These are phyloP conservation scores for Bombyx mandarina DNA, from an alignment of 1,140 invertebrate genomes.

Conservation along the genomic window DNA sequence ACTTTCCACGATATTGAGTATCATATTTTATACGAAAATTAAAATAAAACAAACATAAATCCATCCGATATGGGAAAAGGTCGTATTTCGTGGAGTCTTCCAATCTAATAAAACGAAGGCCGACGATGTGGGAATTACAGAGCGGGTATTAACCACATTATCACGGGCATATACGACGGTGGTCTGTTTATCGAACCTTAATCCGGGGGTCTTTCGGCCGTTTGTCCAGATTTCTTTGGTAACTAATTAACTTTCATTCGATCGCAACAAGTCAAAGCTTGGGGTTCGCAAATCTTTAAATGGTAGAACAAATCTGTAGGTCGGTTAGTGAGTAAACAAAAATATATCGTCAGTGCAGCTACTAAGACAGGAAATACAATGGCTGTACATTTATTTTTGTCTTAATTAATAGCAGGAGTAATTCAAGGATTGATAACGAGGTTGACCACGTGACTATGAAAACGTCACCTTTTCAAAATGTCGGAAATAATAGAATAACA, in stretches of 20 bases:
- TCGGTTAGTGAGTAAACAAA: not conserved
- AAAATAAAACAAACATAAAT: no score
- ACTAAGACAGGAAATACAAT: no score
- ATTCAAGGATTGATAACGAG: no score
- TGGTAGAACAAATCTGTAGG: not conserved
- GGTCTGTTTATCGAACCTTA: conserved; percentile 12
- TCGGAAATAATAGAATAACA: no score
- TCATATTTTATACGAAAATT: no score
- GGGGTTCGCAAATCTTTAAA: not conserved
- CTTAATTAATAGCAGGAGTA: no score
- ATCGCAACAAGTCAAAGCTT: not conserved
- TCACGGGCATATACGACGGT: conserved; percentile 9
- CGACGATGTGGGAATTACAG: conserved; percentile 3
- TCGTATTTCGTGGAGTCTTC: not conserved
- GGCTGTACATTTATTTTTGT: no score
- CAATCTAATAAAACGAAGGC: conserved; percentile 2
- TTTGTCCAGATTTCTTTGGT: conserved; percentile 4
- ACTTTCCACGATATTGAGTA: no score
- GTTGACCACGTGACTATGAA: no score
- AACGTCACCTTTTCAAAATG: no score
- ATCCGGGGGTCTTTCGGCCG: conserved; percentile 5
- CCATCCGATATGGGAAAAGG: no score
- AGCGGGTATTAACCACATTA: conserved; percentile 11
- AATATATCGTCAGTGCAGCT: no score
- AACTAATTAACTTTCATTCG: conserved; percentile 3